Percentiles rank a stretch among this genome's conserved stretches.
These are phyloP conservation scores for Melierax canorus DNA, from an alignment of 2,113 vertebrate genomes.

Conservation along the genomic window DNA sequence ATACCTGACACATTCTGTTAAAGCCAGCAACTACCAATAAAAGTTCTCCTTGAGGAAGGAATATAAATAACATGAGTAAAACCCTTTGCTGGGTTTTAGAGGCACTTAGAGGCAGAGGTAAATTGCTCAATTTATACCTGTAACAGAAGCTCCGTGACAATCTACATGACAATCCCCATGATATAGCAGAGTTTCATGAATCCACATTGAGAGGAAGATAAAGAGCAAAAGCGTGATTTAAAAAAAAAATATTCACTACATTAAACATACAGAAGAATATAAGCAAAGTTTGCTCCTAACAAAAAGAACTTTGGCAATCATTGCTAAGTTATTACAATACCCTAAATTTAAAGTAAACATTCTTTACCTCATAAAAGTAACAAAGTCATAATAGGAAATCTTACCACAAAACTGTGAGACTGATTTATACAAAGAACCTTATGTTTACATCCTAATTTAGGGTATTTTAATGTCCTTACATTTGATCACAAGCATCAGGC, in stretches of 20 bases:
- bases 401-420: not conserved
- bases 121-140: not conserved
- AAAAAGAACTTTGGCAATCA: not conserved
- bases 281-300: not conserved
- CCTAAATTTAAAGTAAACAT: not conserved
- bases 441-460: not conserved
- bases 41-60: not conserved
- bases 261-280: not conserved
- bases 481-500: not conserved
- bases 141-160: not conserved
- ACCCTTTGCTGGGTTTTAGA: not conserved
- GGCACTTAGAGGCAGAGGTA: not conserved
- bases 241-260: not conserved
- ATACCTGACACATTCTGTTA: not conserved
- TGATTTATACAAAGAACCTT: not conserved
- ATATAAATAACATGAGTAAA: not conserved
- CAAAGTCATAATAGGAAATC: not conserved
- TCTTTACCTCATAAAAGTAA: not conserved
- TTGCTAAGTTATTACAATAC: not conserved
- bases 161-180: not conserved
- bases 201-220: not conserved
- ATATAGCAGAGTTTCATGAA: not conserved
- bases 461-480: not conserved
- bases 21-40: not conserved
- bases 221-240: not conserved